Evolutionary conservation across 1,140 invertebrate genomes (phyloP).

Genomic region (Diuraphis noxia): DNA sequence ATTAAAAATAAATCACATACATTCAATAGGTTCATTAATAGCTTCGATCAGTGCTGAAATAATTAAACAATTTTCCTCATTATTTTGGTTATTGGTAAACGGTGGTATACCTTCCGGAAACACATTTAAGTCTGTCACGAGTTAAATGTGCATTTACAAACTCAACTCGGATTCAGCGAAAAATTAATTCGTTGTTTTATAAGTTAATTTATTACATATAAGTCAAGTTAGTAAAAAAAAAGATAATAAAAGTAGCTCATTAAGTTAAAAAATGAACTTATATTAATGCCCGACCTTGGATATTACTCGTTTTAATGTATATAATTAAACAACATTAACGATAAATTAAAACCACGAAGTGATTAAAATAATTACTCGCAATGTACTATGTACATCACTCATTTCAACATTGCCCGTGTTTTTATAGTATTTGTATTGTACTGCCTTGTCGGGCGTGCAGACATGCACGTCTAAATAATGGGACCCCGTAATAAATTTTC

Average conservation of each 20-base stretch:
- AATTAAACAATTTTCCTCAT: background rate
- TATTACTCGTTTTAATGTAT: background rate
- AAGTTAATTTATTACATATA: background rate
- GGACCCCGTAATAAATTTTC: background rate
- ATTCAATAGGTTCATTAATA: background rate
- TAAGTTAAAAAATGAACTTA: conserved; percentile 4
- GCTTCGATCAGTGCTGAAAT: background rate
- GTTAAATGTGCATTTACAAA: background rate
- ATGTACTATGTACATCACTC: background rate
- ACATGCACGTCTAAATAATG: background rate
- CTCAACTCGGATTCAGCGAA: background rate
- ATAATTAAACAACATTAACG: conserved; percentile 10
- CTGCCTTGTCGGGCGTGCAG: background rate
- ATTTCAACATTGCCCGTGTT: background rate
- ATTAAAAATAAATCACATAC: background rate
- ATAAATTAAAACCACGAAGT: conserved; percentile 1
- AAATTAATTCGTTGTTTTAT: background rate
- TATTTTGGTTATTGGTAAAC: background rate
- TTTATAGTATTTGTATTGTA: background rate
- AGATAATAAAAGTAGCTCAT: background rate
- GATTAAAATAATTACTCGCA: conserved; percentile 2
- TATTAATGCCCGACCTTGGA: background rate
- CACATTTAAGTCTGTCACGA: background rate
- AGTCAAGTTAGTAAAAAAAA: background rate
- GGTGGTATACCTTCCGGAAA: background rate